Evolutionary conservation across 2,113 vertebrate species (phyloP), one percentile per base, ranked within the genome.

Genomic region (Perca flavescens): DNA sequence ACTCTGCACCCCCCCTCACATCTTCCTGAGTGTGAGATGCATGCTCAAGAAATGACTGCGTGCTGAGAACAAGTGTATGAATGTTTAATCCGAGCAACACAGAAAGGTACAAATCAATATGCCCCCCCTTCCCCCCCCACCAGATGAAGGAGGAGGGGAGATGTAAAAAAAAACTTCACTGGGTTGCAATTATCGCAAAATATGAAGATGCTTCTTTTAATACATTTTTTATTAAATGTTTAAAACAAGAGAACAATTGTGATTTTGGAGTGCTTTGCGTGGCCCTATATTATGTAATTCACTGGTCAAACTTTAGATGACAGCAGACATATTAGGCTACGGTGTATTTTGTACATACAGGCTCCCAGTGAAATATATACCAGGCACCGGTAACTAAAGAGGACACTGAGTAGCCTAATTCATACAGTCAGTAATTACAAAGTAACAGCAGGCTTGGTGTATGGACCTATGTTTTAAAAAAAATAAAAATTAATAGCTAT

Each of bases 1-100:
- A 16, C 62, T 68, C 52, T 43, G 60, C 65, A 78, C 65, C 46
- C 21, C 15, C 16, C 28, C 74, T 82, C 68, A 19, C 68, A 65
- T 79, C 81, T 80, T 89, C 79, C 50, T 69, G 54, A 65, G 73
- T 85, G 88, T 60, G 80, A 80, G 88, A 79, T 25, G 50, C 79
- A 60, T n/a, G 78, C 82, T 89, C 78, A 85, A 90, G 87, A 90
- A 93, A 93, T 74, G 87, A 83, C 60, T 72, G 34, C 53, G 2
- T 64, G 83, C 69, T 74, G 77, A 85, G 82, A 83, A 88, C 75
- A 50, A 63, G 74, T 83, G 84, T 64, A 67, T 83, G 87, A 85
- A 92, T 91, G 73, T 57, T 88, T 91, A 87, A 92, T 80, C 65
- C 9, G 6, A 62, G 64, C 62, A 79, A 52, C n/a, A 62, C 0